These are phyloP conservation scores for Ceramica pisi DNA, from an alignment of 2,888 invertebrate species.

Conservation along the genomic window DNA sequence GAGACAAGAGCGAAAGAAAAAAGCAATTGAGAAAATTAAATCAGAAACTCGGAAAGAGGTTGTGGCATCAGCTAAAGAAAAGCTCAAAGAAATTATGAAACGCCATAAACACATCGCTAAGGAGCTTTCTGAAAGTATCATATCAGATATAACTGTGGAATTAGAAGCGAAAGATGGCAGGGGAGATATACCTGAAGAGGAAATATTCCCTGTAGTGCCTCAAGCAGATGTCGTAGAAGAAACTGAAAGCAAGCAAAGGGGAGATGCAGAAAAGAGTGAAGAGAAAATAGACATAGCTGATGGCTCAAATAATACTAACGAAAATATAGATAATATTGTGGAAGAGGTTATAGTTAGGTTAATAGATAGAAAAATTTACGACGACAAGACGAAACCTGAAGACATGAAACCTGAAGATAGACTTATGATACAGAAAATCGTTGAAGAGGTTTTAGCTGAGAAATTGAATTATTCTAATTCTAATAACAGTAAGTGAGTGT, in stretches of 20 bases:
- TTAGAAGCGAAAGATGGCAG: constrained; percentile 74
- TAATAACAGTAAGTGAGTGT: constrained; percentile 67
- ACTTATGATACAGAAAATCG: constrained; percentile 86
- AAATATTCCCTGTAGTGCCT: constrained; percentile 63
- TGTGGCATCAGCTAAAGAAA: constrained; percentile 88
- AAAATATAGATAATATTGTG: constrained; percentile 86
- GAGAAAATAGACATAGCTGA: constrained; percentile 61
- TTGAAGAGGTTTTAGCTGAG: constrained; percentile 86
- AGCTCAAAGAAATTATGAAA: constrained; percentile 88
- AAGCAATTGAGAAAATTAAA: constrained; percentile 87
- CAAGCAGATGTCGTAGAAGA: constrained; percentile 37
- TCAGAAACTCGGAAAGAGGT: constrained; percentile 87
- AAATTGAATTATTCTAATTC: constrained; percentile 82
- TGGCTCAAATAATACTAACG: constrained; percentile 72
- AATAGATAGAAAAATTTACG: constrained; percentile 89
- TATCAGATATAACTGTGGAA: constrained; percentile 65
- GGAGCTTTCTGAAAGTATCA: constrained; percentile 77
- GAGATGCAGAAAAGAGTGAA: constrained; percentile 48
- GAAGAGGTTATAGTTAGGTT: constrained; percentile 87
- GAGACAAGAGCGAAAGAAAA: constrained; percentile 84
- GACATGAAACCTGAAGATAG: constrained; percentile 86
- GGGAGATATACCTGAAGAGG: constrained; percentile 80
- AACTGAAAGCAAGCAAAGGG: constrained; percentile 52
- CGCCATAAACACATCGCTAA: constrained; percentile 86
- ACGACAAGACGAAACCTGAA: constrained; percentile 88